Conservation (phyloP, 2,113 vertebrate genomes). For the Tautogolabrus adspersus region DNA sequence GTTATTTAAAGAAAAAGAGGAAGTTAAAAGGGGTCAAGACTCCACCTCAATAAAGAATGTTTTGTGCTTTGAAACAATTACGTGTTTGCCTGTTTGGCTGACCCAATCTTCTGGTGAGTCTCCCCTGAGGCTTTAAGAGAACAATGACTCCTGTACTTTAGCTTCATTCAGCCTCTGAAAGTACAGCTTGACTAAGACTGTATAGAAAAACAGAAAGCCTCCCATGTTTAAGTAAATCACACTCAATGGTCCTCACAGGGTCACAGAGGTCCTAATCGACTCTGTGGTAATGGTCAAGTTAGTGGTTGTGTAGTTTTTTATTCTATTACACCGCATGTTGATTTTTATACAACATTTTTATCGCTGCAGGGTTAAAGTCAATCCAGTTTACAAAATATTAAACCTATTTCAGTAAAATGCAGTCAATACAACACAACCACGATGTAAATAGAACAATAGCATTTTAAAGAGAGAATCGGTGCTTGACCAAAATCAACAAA, state of each 20-base stretch:
- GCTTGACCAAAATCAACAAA: too few species aligned
- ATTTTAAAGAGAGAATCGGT: too few species aligned
- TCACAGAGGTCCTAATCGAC: conserved; percentile 7
- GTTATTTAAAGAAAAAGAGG: conserved; percentile 80
- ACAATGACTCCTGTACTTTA: conserved; percentile 73
- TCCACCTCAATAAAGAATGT: conserved; percentile 80
- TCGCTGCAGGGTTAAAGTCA: neutral
- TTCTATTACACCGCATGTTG: neutral
- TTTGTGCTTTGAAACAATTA: conserved; percentile 83
- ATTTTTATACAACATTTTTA: neutral
- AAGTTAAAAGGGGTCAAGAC: conserved; percentile 73
- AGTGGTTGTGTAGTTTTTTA: neutral
- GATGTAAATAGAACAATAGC: neutral
- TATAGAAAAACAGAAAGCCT: conserved; percentile 36
- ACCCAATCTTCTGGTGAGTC: conserved; percentile 70
- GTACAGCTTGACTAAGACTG: conserved; percentile 19
- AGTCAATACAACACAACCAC: neutral
- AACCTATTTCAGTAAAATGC: neutral
- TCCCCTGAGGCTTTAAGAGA: conserved; percentile 68
- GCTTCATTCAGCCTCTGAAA: conserved; percentile 54
- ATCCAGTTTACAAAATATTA: neutral
- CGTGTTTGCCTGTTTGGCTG: conserved; percentile 81
- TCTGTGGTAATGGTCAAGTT: neutral
- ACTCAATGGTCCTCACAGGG: neutral
- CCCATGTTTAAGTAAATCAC: neutral